Conservation (phyloP, 2,888 invertebrate species). For the Latrodectus hesperus region DNA sequence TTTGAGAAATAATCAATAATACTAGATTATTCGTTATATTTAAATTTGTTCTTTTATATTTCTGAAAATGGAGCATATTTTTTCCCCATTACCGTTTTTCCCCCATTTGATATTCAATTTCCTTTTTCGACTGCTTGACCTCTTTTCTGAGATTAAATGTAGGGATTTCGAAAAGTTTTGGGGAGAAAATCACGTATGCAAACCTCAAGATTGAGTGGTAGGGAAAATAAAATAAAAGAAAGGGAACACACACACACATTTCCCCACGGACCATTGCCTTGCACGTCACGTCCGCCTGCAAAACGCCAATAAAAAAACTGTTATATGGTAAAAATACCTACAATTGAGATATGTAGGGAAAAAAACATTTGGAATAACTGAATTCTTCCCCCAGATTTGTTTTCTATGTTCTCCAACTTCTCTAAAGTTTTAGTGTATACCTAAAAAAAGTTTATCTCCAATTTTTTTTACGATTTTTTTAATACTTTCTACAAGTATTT, state of each 20-base stretch:
- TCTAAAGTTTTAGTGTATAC: too few species aligned
- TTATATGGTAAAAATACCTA: too few species aligned
- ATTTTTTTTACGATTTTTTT: too few species aligned
- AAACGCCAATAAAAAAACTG: neutral
- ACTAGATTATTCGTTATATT: too few species aligned
- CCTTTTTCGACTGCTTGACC: neutral
- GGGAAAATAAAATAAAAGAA: conserved; percentile 10
- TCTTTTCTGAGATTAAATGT: conserved; percentile 34
- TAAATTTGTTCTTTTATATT: too few species aligned
- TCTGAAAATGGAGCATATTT: too few species aligned
- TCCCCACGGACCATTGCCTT: neutral
- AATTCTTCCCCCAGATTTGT: neutral
- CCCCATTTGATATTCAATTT: conserved; percentile 32
- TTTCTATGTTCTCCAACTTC: too few species aligned
- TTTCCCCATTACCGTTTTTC: neutral
- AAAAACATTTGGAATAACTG: neutral
- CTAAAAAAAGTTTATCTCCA: too few species aligned
- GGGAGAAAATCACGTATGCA: conserved; percentile 22
- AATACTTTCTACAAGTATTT: too few species aligned
- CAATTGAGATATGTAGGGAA: neutral
- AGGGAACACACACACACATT: too few species aligned
- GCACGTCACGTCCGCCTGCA: neutral
- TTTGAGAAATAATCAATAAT: too few species aligned
- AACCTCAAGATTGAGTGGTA: neutral
- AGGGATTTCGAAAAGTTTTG: conserved; percentile 21